Evolutionary conservation across 2,797 vertebrate species (phyloP).

Genomic region (Ciconia nigra): DNA sequence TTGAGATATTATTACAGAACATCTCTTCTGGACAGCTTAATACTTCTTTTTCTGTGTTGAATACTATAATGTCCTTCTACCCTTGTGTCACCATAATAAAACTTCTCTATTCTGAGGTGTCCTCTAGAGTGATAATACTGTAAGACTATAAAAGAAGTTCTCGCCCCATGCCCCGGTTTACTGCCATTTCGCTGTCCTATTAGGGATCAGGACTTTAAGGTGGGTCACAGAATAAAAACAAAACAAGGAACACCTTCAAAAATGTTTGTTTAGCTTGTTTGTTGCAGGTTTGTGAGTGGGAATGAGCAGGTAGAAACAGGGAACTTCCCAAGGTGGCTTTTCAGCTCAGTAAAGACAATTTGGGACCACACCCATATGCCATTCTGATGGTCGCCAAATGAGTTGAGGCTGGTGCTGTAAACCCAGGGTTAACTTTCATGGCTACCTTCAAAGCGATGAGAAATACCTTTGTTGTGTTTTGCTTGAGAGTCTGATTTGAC

Average conservation of each 20-base stretch:
- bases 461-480: neutral
- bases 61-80: neutral
- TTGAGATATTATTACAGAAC: neutral
- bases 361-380: rapidly evolving
- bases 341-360: neutral
- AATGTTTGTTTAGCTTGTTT: neutral
- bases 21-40: neutral
- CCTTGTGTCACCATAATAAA: neutral
- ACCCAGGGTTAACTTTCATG: neutral
- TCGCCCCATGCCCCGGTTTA: neutral
- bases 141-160: neutral
- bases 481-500: neutral
- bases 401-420: neutral
- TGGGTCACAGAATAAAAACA: neutral
- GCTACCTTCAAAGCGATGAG: neutral
- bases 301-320: neutral
- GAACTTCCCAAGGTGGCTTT: neutral
- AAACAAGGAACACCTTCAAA: neutral
- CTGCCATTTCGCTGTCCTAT: neutral
- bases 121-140: neutral
- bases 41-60: neutral
- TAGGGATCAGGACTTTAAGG: neutral
- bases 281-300: neutral
- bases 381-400: neutral
- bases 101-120: neutral